These are phyloP conservation scores for Drosophila picticornis DNA, from an alignment of 2,888 invertebrate species.

Conservation along the genomic window DNA sequence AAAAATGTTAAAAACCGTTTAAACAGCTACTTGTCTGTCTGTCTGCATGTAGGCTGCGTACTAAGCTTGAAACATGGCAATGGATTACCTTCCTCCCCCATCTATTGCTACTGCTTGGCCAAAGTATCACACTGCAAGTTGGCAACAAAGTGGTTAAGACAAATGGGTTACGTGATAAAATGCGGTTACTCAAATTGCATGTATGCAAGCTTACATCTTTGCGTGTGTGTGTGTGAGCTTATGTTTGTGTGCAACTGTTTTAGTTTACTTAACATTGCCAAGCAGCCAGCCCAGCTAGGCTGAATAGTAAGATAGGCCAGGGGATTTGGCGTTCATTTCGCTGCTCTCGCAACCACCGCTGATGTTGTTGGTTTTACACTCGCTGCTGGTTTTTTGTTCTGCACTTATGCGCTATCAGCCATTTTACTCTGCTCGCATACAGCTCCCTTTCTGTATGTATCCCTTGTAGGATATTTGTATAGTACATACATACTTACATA, in stretches of 20 bases:
- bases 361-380: constrained; percentile 34
- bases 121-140: constrained; percentile 77
- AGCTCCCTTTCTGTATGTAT: constrained; percentile 8
- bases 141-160: constrained; percentile 83
- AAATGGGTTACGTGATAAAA: constrained; percentile 84
- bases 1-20: constrained; percentile 35
- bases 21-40: constrained; percentile 58
- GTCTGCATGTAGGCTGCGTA: constrained; percentile 52
- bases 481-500: background rate
- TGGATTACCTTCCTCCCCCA: constrained; percentile 52
- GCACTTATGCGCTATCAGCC: constrained; percentile 78
- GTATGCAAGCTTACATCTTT: constrained; percentile 73
- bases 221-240: constrained; percentile 27
- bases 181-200: constrained; percentile 83
- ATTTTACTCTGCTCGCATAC: constrained; percentile 46
- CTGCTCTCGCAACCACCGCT: constrained; percentile 41
- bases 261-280: constrained; percentile 72
- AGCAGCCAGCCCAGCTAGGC: constrained; percentile 35
- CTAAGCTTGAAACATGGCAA: constrained; percentile 78
- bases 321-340: constrained; percentile 64
- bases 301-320: constrained; percentile 59
- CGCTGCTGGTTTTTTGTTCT: constrained; percentile 49
- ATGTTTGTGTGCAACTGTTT: constrained; percentile 35
- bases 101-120: constrained; percentile 69
- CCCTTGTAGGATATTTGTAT: constrained; percentile 43